Percentiles rank a stretch among this genome's conserved stretches.
Conservation (phyloP, 1,140 invertebrate genomes). For the Chrysopa pallens region DNA sequence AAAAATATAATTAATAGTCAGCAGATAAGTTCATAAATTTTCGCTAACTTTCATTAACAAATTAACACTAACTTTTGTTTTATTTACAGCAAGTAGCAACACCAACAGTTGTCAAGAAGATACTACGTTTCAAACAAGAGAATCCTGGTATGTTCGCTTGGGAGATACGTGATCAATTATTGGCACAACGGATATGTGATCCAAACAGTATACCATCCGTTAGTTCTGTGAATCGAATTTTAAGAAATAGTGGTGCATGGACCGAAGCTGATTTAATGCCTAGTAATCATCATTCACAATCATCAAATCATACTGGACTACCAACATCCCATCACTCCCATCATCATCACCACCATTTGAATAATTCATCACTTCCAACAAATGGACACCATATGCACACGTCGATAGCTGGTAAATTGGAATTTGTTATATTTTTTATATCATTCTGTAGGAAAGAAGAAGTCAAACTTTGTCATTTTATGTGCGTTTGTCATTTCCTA, state of each 20-base stretch:
- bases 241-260: conserved; percentile 66
- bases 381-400: conserved; percentile 5
- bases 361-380: conserved; percentile 9
- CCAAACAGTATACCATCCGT: conserved; percentile 78
- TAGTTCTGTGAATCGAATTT: conserved; percentile 85
- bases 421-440: background rate
- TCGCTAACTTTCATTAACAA: too few species aligned
- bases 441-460: too few species aligned
- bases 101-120: conserved; percentile 81
- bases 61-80: conserved; percentile 6
- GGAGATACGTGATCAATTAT: conserved; percentile 77
- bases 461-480: too few species aligned
- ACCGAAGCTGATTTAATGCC: conserved; percentile 29
- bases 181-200: conserved; percentile 69
- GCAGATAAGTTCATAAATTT: too few species aligned
- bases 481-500: too few species aligned
- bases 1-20: too few species aligned
- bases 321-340: too few species aligned
- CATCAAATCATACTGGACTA: background rate
- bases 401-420: conserved; percentile 9
- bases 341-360: background rate
- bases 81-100: conserved; percentile 76
- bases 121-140: conserved; percentile 76
- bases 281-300: conserved; percentile 5
- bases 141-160: conserved; percentile 86